A percentile compares a stretch with the other conserved stretches of the same genome.
phyloP scores from a whole-genome alignment of 30 jellyfish, hydroid and myxozoan species.

The Hydractinia echinata region DNA sequence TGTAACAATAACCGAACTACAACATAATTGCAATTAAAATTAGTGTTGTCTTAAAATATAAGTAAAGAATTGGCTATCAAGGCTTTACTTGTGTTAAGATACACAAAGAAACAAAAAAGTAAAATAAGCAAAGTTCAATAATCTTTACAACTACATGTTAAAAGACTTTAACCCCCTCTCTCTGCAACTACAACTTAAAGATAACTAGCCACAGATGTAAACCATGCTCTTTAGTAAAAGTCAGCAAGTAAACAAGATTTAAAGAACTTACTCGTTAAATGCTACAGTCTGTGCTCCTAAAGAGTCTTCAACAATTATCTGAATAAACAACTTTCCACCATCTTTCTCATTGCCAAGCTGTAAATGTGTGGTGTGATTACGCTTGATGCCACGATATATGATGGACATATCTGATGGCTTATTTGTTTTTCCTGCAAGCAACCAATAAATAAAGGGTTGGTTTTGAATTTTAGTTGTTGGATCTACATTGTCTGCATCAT shows the following conservation, averaged over 20 bases:
- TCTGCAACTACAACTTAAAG: too few relatives aligned
- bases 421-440: slow-evolving; percentile 25
- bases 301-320: slow-evolving; percentile 61
- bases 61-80: too few relatives aligned
- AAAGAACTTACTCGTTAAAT: slow-evolving; percentile 43
- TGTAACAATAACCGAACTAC: background rate
- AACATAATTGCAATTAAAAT: background rate
- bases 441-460: slow-evolving; percentile 58
- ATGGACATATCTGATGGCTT: slow-evolving; percentile 28
- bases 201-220: too few relatives aligned
- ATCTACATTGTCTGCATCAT: slow-evolving; percentile 52
- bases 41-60: too few relatives aligned
- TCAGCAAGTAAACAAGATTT: background rate
- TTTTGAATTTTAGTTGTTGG: background rate
- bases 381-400: slow-evolving; percentile 70
- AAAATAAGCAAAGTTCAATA: too few relatives aligned
- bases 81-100: too few relatives aligned
- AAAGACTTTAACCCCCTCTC: too few relatives aligned
- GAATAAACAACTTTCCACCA: slow-evolving; percentile 26
- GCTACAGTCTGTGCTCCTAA: slow-evolving; percentile 71
- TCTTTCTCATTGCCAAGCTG: slow-evolving; percentile 27
- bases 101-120: too few relatives aligned
- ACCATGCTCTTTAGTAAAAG: too few relatives aligned
- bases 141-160: too few relatives aligned
- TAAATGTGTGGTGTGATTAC: background rate